These are phyloP conservation scores for Limnephilus auricula DNA, from an alignment of 2,888 invertebrate species.

Conservation along the genomic window DNA sequence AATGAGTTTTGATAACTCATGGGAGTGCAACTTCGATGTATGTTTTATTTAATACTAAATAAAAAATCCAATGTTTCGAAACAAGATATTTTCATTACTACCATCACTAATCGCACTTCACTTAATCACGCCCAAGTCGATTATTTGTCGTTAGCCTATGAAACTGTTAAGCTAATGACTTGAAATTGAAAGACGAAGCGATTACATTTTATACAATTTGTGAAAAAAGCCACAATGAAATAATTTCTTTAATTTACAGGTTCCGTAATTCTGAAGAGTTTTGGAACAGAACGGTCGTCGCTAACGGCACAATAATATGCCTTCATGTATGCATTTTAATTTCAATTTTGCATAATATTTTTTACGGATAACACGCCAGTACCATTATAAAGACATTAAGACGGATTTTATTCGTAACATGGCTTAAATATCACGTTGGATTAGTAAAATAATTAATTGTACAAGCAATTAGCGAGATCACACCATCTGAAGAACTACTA, in stretches of 20 bases:
- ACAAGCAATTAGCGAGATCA: slow-evolving; percentile 56
- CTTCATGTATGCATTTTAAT: neutral
- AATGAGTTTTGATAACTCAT: too few species aligned
- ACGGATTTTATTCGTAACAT: neutral
- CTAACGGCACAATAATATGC: neutral
- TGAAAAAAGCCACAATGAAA: neutral
- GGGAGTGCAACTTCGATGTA: too few species aligned
- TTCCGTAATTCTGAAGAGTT: neutral
- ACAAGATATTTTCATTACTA: neutral
- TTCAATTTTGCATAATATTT: slow-evolving; percentile 16
- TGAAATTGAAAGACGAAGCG: neutral
- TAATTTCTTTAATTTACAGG: neutral
- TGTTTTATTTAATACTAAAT: too few species aligned
- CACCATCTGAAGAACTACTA: slow-evolving; percentile 18
- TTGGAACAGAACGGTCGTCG: neutral
- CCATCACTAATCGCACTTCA: neutral
- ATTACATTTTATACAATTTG: neutral
- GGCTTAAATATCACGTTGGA: neutral
- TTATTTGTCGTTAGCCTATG: neutral
- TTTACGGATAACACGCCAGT: slow-evolving; percentile 35
- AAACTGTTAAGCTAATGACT: neutral
- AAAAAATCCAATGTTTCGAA: neutral
- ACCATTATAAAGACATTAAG: slow-evolving; percentile 47
- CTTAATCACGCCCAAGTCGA: neutral
- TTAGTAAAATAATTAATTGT: slow-evolving; percentile 43